Conservation (phyloP, 2,797 vertebrate genomes). For the Falco columbarius region DNA sequence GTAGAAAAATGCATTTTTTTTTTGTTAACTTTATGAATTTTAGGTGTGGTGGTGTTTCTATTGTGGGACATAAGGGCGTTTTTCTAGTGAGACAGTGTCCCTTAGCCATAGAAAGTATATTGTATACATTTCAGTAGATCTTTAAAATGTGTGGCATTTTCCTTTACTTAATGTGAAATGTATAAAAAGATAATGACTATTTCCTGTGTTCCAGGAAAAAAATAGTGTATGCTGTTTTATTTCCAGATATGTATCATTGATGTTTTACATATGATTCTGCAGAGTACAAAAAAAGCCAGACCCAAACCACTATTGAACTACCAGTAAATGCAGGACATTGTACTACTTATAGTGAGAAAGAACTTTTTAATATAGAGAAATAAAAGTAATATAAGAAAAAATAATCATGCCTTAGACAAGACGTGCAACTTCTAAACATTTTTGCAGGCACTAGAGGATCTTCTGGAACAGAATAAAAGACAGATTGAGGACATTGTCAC, state of each 20-base stretch:
- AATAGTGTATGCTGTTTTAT: background rate
- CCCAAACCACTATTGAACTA: background rate
- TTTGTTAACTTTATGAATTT: background rate
- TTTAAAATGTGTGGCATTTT: background rate
- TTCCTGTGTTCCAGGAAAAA: background rate
- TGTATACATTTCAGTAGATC: background rate
- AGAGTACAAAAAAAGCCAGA: background rate
- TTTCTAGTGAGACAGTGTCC: background rate
- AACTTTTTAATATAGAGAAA: background rate
- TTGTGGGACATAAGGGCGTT: background rate
- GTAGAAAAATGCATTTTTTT: background rate
- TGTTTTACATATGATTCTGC: background rate
- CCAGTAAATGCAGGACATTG: background rate
- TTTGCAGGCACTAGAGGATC: slow-evolving; percentile 81
- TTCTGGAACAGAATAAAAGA: slow-evolving; percentile 83
- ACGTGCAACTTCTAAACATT: background rate
- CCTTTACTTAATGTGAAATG: background rate
- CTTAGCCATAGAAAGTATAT: background rate
- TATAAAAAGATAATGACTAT: background rate
- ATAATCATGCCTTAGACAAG: background rate
- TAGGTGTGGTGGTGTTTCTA: background rate
- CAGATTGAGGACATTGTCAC: slow-evolving; percentile 91
- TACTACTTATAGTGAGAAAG: background rate
- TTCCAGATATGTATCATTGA: background rate
- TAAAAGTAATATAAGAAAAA: background rate